Base-by-base conservation (phyloP, 2,888 invertebrate genomes). In the Hemithea aestivaria region DNA sequence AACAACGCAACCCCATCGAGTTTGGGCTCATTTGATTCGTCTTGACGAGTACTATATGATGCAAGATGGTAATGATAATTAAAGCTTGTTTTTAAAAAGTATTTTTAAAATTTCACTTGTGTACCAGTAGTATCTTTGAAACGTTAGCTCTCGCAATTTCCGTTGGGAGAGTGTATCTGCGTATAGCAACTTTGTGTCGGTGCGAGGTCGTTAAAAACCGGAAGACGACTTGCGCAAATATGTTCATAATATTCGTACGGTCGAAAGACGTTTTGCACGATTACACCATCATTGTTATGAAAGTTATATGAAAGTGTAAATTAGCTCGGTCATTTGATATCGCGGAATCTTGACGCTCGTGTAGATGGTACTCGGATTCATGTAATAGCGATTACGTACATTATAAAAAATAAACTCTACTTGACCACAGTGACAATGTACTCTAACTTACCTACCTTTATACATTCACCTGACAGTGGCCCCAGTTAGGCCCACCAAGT, bases 261-360 rank as follows among this genome's bases (percentile, higher is more conserved):
- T 20, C 32, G 54, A 58, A 53, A 56, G 47, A 44, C 49, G 40
- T 57, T 60, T 59, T 53, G 45, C 42, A 40, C 53, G 49, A 56
- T 58, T 56, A 58, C 40, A 52, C 43, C 43, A 57, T 60, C 57
- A 59, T 58, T 51, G 52, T 60, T 62, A 63, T 50, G 63, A 67
- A 64, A 62, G 55, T 58, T 58, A 68, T 63, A 56, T 38, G 65
- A 67, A 69, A 67, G 62, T 66, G 58, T 57, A 53, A 58, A 43
- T 35, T 46, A 37, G 45, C 41, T 48, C 5, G n/a, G n/a, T 32
- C 38, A 39, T 35, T 33, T 56, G 46, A 40, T 62, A 68, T 66
- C 64, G 57, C 44, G 41, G 51, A 59, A 68, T 66, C 62, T 66
- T 56, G 55, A 61, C 60, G 67, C 60, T 65, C 47, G 54, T 58